Evolutionary conservation across 2,113 vertebrate species (phyloP), one percentile per base, ranked within the genome.

Genomic region (Protomyctophum bolini): DNA sequence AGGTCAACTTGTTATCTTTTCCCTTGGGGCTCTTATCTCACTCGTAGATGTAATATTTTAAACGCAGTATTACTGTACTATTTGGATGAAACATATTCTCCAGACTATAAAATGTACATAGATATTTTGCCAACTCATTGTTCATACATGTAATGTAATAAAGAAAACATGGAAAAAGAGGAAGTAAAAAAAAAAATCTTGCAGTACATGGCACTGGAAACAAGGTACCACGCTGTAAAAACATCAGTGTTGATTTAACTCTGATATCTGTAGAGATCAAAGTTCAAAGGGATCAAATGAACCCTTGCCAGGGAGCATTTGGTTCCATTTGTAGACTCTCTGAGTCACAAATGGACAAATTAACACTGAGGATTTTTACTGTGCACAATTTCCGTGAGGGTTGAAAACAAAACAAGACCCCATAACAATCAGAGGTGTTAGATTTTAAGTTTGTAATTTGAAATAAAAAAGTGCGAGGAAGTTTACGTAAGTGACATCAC

Each of bases 111-210:
- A 89, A 89, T 92, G 96, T 97, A 98, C 77, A 98, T 96, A 98
- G 89, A 96, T 97, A 98, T 94, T 96, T 97, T 97, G 96, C 95
- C 95, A 95, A 94, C 92, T 96, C 94, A 95, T 96, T 97, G 96
- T 97, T 95, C 95, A 97, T 96, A 94, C 73, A 93, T 97, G 96
- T 96, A 91, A 96, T 87, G 92, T 95, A 96, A 92, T 92, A 93
- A 88, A 79, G 63, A 51, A 83, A 41, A 41, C 5, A 6, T 41
- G 33, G 33, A 41, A 41, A 41, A 41, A 41, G 33, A 41, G 33
- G 33, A 41, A 3, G 5, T 6, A 82, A 86, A 79, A 65, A 21
- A 84, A 78, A 83, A 84, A 83, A 81, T 92, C 75, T 86, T 85
- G 93, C 86, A 89, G 91, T 83, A 89, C 91, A 88, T 89, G 85